phyloP scores from a whole-genome alignment of 1,140 invertebrate genomes.

The Eulimnadia texana region DNA sequence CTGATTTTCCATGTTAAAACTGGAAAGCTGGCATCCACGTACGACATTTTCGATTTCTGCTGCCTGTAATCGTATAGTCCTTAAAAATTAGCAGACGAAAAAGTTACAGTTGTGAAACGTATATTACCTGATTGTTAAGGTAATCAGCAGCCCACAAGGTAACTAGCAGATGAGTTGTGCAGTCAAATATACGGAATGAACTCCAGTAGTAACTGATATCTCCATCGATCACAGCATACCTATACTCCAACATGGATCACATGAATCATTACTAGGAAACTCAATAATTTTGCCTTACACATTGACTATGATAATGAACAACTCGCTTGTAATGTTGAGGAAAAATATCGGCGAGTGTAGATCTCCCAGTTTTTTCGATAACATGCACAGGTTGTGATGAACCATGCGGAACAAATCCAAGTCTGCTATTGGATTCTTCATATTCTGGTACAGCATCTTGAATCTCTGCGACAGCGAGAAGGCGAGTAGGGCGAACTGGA shows the following conservation, averaged over 20 bases:
- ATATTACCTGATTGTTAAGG: neutral
- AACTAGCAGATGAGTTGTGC: neutral
- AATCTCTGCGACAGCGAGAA: neutral
- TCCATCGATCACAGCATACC: neutral
- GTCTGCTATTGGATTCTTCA: neutral
- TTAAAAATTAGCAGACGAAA: neutral
- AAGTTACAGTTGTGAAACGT: neutral
- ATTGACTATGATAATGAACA: neutral
- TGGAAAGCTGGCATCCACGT: neutral
- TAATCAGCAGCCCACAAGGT: neutral
- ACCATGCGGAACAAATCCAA: neutral
- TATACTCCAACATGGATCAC: neutral
- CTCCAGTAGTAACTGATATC: neutral
- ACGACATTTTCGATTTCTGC: neutral
- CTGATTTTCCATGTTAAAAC: neutral
- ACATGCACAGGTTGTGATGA: neutral
- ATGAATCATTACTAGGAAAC: neutral
- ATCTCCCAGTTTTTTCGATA: neutral
- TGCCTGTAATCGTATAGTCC: neutral
- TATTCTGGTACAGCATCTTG: neutral
- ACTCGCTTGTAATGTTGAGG: neutral
- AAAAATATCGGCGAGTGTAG: neutral
- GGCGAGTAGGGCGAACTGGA: neutral
- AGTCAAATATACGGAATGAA: neutral
- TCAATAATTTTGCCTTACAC: neutral